Percentiles rank a stretch among this genome's conserved stretches.
phyloP scores from a whole-genome alignment of 2,113 vertebrate genomes.

The Butastur rufipennis region DNA sequence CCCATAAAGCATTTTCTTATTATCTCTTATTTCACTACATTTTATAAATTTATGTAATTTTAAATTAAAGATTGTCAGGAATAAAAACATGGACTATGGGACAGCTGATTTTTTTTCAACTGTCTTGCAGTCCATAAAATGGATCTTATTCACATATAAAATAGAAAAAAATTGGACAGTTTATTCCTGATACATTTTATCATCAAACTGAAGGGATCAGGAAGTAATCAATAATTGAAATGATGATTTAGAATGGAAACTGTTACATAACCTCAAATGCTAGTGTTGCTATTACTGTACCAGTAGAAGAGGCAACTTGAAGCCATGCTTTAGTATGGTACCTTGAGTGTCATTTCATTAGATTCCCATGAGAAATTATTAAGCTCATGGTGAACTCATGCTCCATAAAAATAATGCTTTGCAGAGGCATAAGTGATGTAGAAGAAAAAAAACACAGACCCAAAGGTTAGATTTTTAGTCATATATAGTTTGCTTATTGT shows the following conservation, averaged over 20 bases:
- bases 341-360: neutral
- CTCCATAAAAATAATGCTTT: neutral
- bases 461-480: neutral
- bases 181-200: neutral
- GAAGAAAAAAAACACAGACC: neutral
- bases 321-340: neutral
- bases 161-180: rapidly evolving
- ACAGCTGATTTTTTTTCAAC: neutral
- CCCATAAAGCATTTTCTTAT: neutral
- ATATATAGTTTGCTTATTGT: neutral
- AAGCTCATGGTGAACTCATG: neutral
- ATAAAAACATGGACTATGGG: neutral
- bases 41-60: neutral
- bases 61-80: neutral
- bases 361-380: neutral
- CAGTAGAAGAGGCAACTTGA: neutral
- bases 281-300: neutral
- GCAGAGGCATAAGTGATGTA: neutral
- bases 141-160: neutral
- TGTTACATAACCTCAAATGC: neutral
- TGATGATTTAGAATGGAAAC: neutral
- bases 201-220: neutral
- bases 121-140: neutral
- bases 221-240: neutral
- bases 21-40: neutral